Percentiles rank a stretch among this genome's conserved stretches.
Evolutionary conservation across 2,888 invertebrate genomes (phyloP).

Genomic region (Arrhopalites spinosus): DNA sequence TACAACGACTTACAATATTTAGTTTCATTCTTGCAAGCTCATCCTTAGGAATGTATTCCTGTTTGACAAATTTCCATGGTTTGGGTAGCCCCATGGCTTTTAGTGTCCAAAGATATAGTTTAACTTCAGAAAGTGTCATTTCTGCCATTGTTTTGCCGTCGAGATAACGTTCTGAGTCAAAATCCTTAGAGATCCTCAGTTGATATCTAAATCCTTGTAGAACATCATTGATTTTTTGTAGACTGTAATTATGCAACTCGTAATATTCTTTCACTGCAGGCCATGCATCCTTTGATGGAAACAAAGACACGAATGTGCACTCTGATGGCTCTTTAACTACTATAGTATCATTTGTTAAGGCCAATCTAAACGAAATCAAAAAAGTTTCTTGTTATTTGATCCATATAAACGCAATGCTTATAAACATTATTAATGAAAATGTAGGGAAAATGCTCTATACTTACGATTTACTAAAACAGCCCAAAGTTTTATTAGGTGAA

Average conservation of each 20-base stretch:
- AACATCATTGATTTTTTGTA: constrained; percentile 34
- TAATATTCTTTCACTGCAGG: constrained; percentile 23
- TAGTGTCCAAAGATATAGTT: constrained; percentile 31
- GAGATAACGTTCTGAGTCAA: neutral
- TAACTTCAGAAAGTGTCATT: neutral
- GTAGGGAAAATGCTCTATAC: neutral
- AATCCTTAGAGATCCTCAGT: neutral
- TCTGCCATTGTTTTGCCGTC: neutral
- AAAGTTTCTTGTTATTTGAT: neutral
- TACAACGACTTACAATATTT: constrained; percentile 24
- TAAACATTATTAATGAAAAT: neutral
- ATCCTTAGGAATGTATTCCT: neutral
- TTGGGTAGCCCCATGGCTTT: constrained; percentile 28
- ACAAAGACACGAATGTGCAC: constrained; percentile 26
- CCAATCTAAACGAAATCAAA: constrained; percentile 16
- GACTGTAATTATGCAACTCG: neutral
- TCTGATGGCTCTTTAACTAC: constrained; percentile 25
- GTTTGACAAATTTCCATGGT: neutral
- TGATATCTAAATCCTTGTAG: constrained; percentile 23
- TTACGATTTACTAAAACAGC: constrained; percentile 27
- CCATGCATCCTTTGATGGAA: constrained; percentile 25
- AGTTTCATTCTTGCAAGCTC: neutral
- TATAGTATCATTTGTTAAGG: constrained; percentile 5
- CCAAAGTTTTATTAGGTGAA: constrained; percentile 33
- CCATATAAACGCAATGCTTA: neutral